Conservation (phyloP, 2,888 invertebrate genomes). For the Cotesia congregata region DNA sequence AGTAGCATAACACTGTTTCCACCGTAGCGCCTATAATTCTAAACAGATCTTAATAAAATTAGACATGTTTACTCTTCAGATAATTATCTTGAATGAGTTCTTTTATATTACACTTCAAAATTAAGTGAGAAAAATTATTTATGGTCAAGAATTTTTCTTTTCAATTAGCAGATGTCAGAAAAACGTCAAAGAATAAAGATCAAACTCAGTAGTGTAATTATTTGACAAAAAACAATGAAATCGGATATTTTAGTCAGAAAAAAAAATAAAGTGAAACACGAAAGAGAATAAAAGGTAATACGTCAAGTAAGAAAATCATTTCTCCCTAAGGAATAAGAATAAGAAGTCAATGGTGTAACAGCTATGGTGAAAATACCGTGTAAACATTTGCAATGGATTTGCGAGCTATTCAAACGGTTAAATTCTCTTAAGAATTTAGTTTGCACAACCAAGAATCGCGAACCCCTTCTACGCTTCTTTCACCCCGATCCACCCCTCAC, state of each 20-base stretch:
- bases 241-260: background rate
- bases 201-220: background rate
- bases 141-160: no score
- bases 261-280: background rate
- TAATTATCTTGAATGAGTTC: no score
- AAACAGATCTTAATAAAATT: no score
- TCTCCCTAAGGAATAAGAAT: background rate
- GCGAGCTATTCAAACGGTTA: constrained; percentile 71
- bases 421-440: constrained; percentile 71
- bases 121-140: no score
- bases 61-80: no score
- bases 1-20: no score
- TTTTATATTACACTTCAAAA: no score
- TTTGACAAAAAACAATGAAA: background rate
- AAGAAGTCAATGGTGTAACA: constrained; percentile 5
- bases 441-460: constrained; percentile 62
- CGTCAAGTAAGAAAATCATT: constrained; percentile 28
- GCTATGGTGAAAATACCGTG: constrained; percentile 64
- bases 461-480: constrained; percentile 41
- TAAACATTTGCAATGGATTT: constrained; percentile 71
- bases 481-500: constrained; percentile 44
- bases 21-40: no score
- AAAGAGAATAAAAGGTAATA: background rate
- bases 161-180: no score
- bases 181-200: background rate